A percentile compares a stretch with the other conserved stretches of the same genome.
phyloP scores from a whole-genome alignment of 30 jellyfish, hydroid and myxozoan genomes.

The Mastigias papua region DNA sequence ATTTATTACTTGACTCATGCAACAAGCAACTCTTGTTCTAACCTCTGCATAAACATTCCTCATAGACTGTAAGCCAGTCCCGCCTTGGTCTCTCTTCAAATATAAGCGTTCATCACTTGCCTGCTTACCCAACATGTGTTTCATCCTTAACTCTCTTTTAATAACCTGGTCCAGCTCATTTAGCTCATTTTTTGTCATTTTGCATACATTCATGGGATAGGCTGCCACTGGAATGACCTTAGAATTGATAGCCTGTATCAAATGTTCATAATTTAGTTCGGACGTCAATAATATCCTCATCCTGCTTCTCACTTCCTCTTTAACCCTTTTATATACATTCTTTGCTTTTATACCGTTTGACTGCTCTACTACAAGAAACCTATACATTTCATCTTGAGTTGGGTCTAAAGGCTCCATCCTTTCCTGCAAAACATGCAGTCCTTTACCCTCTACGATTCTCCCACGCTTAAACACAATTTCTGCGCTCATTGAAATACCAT shows the following conservation, averaged over 20 bases:
- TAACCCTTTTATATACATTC: not conserved
- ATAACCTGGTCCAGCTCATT: slow-evolving; percentile 28
- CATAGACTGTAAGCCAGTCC: not conserved
- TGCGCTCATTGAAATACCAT: slow-evolving; percentile 16
- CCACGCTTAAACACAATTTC: not conserved
- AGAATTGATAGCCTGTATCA: not conserved
- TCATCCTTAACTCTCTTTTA: slow-evolving; percentile 13
- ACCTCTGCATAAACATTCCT: slow-evolving; percentile 1
- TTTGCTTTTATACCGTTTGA: slow-evolving; percentile 2
- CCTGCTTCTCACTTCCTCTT: slow-evolving; percentile 7
- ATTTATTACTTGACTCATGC: not conserved
- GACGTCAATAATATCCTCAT: not conserved
- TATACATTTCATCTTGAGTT: not conserved
- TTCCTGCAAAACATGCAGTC: slow-evolving; percentile 48
- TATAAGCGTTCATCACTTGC: not conserved
- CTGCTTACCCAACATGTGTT: slow-evolving; percentile 19
- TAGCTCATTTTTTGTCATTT: slow-evolving; percentile 2
- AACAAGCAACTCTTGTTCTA: slow-evolving; percentile 8
- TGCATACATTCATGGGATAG: slow-evolving; percentile 40
- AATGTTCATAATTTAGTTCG: slow-evolving; percentile 1
- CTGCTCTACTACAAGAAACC: slow-evolving; percentile 3
- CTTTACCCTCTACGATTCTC: slow-evolving; percentile 47
- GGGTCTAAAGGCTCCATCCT: slow-evolving; percentile 2
- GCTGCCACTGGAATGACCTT: slow-evolving; percentile 42
- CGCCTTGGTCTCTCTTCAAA: slow-evolving; percentile 23